A percentile compares a stretch with the other conserved stretches of the same genome.
These are phyloP conservation scores for Lycocorax pyrrhopterus DNA, from an alignment of 2,113 vertebrate genomes.

Conservation along the genomic window DNA sequence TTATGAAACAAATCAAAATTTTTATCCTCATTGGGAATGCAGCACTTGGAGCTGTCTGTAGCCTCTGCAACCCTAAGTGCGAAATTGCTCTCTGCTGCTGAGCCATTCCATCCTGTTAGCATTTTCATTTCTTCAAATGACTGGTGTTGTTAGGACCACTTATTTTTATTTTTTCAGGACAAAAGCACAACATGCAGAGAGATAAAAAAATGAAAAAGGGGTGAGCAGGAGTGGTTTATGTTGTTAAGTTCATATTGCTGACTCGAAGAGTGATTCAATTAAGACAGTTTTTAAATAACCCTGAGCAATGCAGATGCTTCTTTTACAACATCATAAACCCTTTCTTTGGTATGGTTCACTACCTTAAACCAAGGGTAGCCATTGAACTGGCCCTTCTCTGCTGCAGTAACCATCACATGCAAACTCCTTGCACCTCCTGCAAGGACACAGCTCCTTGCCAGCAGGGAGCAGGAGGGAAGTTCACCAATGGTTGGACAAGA, in stretches of 20 bases:
- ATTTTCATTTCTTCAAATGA: not conserved
- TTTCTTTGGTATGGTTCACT: not conserved
- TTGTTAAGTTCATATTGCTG: not conserved
- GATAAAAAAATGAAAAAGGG: no score
- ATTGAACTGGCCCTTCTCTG: not conserved
- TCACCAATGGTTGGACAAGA: not conserved
- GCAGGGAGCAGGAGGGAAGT: not conserved
- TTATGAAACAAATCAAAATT: conserved; percentile 42
- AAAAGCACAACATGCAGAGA: not conserved
- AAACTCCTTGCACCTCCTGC: not conserved
- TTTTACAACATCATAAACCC: not conserved
- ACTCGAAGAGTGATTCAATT: not conserved
- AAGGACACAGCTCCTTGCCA: not conserved
- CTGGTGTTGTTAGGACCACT: not conserved
- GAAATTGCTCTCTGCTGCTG: not conserved
- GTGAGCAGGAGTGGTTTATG: not conserved
- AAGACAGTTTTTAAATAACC: not conserved
- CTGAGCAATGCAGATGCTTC: not conserved
- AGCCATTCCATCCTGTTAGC: not conserved
- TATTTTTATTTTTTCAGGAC: not conserved
- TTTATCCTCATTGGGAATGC: not conserved
- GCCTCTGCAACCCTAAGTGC: not conserved
- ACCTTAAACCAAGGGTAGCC: not conserved
- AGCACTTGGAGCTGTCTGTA: not conserved
- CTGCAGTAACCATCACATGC: not conserved